Percentiles rank a stretch among this genome's conserved stretches.
Evolutionary conservation across 2,113 vertebrate species (phyloP).

Genomic region (Nesoenas mayeri): DNA sequence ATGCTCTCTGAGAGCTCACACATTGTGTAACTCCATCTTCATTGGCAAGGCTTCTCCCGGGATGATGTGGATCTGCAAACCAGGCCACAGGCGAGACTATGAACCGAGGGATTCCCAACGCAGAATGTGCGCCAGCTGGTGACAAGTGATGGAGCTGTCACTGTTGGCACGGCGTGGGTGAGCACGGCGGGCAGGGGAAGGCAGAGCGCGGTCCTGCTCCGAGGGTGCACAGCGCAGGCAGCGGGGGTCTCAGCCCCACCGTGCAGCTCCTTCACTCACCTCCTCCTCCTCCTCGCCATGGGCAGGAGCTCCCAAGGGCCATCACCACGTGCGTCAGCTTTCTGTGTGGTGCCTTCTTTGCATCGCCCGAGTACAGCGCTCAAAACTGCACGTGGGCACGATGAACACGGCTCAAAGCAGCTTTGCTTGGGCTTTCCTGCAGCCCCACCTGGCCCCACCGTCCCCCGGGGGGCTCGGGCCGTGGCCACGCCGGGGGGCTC

Average conservation of each 20-base stretch:
- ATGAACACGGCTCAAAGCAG: not conserved
- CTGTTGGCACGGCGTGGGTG: too few species aligned
- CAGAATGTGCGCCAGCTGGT: not conserved
- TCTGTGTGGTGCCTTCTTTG: too few species aligned
- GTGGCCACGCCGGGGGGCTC: too few species aligned
- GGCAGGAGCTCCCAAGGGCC: not conserved
- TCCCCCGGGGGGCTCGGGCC: too few species aligned
- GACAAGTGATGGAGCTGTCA: rapidly evolving
- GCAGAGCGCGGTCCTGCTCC: not conserved
- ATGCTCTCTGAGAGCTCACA: not conserved
- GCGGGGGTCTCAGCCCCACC: too few species aligned
- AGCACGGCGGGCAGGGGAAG: not conserved
- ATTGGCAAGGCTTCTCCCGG: not conserved
- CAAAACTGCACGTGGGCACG: not conserved
- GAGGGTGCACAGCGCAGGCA: too few species aligned
- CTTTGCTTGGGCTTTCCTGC: not conserved
- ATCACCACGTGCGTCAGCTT: rapidly evolving
- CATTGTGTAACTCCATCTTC: not conserved
- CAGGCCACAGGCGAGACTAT: not conserved
- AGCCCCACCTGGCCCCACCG: too few species aligned
- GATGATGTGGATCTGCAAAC: not conserved
- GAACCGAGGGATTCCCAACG: too few species aligned
- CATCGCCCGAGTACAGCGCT: not conserved
- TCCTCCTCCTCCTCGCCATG: not conserved
- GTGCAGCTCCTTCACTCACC: too few species aligned